Conservation (phyloP, 2,797 vertebrate genomes). For the Melanotaenia boesemani region DNA sequence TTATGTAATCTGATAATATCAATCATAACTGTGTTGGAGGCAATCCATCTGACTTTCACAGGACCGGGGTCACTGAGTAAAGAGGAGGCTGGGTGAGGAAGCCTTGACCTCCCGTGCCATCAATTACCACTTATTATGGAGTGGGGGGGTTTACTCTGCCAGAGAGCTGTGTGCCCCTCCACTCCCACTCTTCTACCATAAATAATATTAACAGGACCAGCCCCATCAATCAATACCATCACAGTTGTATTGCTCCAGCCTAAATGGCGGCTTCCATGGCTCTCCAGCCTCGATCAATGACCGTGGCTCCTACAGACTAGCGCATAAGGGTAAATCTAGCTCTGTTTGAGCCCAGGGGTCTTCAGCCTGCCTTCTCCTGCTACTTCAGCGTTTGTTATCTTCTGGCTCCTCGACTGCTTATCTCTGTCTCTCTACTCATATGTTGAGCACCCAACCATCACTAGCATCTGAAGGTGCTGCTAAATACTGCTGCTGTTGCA, state of each 20-base stretch:
- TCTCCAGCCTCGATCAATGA: slow-evolving; percentile 89
- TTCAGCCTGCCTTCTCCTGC: slow-evolving; percentile 59
- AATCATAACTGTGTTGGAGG: slow-evolving; percentile 95
- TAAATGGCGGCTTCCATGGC: slow-evolving; percentile 84
- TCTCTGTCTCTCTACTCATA: slow-evolving; percentile 43
- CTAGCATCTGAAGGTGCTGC: slow-evolving; percentile 34
- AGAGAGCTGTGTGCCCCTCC: slow-evolving; percentile 80
- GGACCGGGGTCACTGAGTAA: slow-evolving; percentile 88
- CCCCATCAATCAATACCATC: slow-evolving; percentile 91
- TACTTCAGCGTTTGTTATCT: slow-evolving; percentile 54
- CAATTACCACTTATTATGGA: slow-evolving; percentile 97
- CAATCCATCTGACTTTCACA: slow-evolving; percentile 93
- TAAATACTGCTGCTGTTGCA: slow-evolving; percentile 36
- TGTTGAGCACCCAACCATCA: slow-evolving; percentile 26
- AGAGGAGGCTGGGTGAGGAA: slow-evolving; percentile 81
- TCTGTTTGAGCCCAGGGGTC: slow-evolving; percentile 75
- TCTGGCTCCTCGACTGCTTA: slow-evolving; percentile 43
- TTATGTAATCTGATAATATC: slow-evolving; percentile 97
- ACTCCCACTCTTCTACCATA: slow-evolving; percentile 81
- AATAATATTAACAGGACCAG: slow-evolving; percentile 94
- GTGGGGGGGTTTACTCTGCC: slow-evolving; percentile 83
- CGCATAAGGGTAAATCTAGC: slow-evolving; percentile 79
- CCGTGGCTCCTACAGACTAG: slow-evolving; percentile 79
- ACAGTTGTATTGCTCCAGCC: slow-evolving; percentile 90
- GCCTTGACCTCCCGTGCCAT: slow-evolving; percentile 88